Conservation (phyloP, 2,888 invertebrate genomes). For the Mayetiola destructor region DNA sequence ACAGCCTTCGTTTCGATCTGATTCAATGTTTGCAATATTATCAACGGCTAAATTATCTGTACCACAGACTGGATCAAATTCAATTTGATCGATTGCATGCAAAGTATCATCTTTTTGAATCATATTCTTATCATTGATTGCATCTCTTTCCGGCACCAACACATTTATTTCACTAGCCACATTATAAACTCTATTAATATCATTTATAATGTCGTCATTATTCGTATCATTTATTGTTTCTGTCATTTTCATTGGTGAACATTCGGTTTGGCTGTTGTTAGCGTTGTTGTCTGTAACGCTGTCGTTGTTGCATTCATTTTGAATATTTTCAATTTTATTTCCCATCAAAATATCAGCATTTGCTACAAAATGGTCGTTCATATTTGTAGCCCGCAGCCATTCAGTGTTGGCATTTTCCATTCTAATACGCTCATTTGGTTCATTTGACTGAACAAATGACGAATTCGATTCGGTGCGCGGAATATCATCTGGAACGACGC, state of each 20-base stretch:
- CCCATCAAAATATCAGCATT: no score
- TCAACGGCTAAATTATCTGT: background rate
- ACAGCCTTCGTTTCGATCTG: background rate
- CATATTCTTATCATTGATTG: background rate
- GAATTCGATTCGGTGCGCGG: background rate
- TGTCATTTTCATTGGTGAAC: no score
- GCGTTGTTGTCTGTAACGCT: background rate
- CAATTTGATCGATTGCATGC: no score
- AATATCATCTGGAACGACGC: background rate
- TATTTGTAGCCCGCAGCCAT: background rate
- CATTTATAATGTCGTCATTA: background rate
- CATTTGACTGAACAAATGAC: no score
- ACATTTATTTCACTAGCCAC: background rate
- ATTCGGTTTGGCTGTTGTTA: no score
- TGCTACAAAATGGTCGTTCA: no score
- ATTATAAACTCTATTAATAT: background rate
- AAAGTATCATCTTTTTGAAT: background rate
- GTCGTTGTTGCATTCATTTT: background rate
- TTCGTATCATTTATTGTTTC: conserved; percentile 2
- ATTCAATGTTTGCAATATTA: no score
- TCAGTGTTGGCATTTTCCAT: background rate
- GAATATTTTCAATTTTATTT: conserved; percentile 1
- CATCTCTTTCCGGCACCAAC: background rate
- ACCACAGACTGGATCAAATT: background rate
- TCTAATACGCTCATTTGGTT: background rate